Evolutionary conservation across 2,888 invertebrate genomes (phyloP), one percentile per base, ranked within the genome.

Genomic region (Apodemia mormo): DNA sequence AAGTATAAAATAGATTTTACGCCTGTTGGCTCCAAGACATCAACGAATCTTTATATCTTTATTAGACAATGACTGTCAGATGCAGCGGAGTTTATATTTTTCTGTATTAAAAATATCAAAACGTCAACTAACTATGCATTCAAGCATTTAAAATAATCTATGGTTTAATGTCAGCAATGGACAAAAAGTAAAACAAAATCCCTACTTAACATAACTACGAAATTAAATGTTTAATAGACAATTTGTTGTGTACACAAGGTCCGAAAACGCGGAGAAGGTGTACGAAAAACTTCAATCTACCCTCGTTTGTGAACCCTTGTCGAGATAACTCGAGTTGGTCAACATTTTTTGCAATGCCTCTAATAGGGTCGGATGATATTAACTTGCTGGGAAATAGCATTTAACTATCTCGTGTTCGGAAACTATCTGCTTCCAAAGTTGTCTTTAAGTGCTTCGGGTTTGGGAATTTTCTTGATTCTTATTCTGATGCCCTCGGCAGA

Each of bases 261-360:
- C 14, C 61, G 14, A 61, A 61, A 61, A 64, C 61, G 61, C 37
- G 5, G 37, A 64, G 61, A 64, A 64, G 61, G 61, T 64, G 61
- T 64, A 64, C 61, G 61, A 64, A 64, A 64, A 64, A 64, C 33
- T 64, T 64, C 61, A 30, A 64, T 64, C 61, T 64, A 64, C 64
- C 64, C 64, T 64, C 64, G 64, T 64, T 64, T 64, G 33, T 64
- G 37, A 64, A 64, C 64, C 64, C 64, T 64, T 64, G 64, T 64
- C 37, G 64, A 64, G 64, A 64, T 64, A 64, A 64, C 33, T 64
- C 37, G 64, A 64, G 64, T 64, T 64, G 64, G 64, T 64, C 64
- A 64, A 64, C 64, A 64, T 64, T 64, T 64, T 64, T 64, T 64
- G 64, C 64, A 64, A 64, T 64, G 64, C 64, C 64, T 64, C 64